phyloP scores from a whole-genome alignment of 2,113 vertebrate genomes.

The Gopherus flavomarginatus region DNA sequence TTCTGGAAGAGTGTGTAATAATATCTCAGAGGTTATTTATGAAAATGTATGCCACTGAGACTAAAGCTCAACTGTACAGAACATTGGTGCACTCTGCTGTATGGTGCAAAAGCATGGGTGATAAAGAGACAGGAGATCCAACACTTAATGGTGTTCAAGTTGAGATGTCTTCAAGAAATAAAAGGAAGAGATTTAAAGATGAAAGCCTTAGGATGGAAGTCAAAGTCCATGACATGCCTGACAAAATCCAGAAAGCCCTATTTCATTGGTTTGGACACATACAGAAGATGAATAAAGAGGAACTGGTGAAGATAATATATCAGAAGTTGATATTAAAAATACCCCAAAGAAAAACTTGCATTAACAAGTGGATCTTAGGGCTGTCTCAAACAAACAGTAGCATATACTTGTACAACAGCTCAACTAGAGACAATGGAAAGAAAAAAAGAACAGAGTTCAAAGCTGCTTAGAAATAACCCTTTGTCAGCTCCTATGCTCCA shows the following conservation, averaged over 20 bases:
- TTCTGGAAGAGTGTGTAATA: too few relatives aligned
- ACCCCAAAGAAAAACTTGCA: not conserved
- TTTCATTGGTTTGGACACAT: not conserved
- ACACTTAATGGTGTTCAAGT: not conserved
- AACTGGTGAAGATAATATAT: not conserved
- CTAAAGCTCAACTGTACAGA: too few relatives aligned
- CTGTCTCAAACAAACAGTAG: not conserved
- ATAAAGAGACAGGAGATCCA: not conserved
- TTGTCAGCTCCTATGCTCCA: not conserved
- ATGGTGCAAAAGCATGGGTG: not conserved
- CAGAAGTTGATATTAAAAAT: not conserved
- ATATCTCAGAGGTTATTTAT: not conserved
- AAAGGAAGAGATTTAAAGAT: not conserved
- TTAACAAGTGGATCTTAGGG: not conserved
- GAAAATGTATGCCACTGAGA: not conserved
- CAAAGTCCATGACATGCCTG: not conserved
- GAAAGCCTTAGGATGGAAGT: not conserved
- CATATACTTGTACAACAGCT: not conserved
- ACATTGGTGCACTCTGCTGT: not conserved
- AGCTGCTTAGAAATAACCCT: rapidly evolving
- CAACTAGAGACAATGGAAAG: not conserved
- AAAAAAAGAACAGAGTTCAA: not conserved
- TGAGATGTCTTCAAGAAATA: not conserved
- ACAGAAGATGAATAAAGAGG: too few relatives aligned
- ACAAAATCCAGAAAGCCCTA: not conserved